Base-by-base conservation (phyloP, 2,797 vertebrate species). In the Glyptemys insculpta region DNA sequence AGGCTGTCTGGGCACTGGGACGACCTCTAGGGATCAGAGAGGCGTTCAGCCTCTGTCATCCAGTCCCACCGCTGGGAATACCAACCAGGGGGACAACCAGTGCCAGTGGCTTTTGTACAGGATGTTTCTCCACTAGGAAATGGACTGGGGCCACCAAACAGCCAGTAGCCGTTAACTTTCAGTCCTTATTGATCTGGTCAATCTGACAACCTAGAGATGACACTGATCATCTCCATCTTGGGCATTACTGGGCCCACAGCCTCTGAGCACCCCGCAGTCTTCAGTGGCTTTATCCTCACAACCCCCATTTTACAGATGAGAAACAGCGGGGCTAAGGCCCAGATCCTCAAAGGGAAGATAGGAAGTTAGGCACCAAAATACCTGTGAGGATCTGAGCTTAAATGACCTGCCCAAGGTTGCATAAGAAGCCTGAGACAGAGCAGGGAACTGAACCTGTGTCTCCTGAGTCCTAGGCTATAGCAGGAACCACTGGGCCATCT, bases 391-490 rank as follows among this genome's bases (percentile, higher is more conserved):
- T 57, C 10, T 25, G 59, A 31, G 59, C 14, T 34, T 62, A 62
- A 8, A 7, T 62, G 14, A 62, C 59, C 34, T 62, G 31, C 31
- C 31, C 6, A 8, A 34, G 62, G 62, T 19, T 16, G 9, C 34
- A n/a, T 9, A 65, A 15, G 62, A 65, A 34, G 5, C 6, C 27
- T 31, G 34, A n/a, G 8, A 4, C 15, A 16, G 15, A 65, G 34
- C 6, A 65, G 34, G 31, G 34, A 59, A 9, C 15, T n/a, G 62
- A 65, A 65, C 50, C 15, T 2, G 2, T 1, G 2, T 29, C 11
- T 12, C 31, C 4, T 15, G 15, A 65, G 34, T n/a, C 59, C 3
- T 16, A 6, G 0, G 0, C 44, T 0, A 0, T 47, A 85, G 27
- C 1, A 0, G 29, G 49, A 10, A 53, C 41, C 23, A 8, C 86